These are phyloP conservation scores for Dryococelus australis DNA, from an alignment of 2,888 invertebrate genomes.

Conservation along the genomic window DNA sequence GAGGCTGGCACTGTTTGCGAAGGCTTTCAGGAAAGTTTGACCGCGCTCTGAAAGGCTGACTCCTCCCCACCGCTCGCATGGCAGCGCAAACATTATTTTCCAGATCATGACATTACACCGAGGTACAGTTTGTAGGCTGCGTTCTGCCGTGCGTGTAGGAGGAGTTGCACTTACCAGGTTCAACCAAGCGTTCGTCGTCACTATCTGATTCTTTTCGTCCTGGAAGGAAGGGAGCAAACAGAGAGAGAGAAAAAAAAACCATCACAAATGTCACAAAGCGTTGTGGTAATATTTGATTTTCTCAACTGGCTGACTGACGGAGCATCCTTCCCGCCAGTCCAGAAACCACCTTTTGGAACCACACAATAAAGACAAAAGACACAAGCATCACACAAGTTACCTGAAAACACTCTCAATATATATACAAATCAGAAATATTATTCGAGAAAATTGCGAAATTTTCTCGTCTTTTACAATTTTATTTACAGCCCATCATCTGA, in stretches of 20 bases:
- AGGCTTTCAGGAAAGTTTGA: background rate
- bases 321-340: background rate
- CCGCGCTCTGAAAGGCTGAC: background rate
- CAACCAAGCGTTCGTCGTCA: conserved; percentile 98
- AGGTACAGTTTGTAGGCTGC: background rate
- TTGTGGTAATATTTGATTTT: background rate
- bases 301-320: background rate
- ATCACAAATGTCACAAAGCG: background rate
- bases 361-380: background rate
- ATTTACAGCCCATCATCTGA: too few species aligned
- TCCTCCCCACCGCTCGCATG: background rate
- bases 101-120: conserved; percentile 1
- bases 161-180: conserved; percentile 91
- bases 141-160: background rate
- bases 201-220: conserved; percentile 99
- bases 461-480: too few species aligned
- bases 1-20: background rate
- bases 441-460: too few species aligned
- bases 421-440: background rate
- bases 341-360: background rate
- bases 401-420: background rate
- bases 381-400: background rate
- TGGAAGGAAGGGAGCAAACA: conserved; percentile 73
- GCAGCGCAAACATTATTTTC: background rate
- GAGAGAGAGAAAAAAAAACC: conserved; percentile 47